These are phyloP conservation scores for Lasiurus borealis DNA, from an alignment of 2,113 vertebrate genomes.

Conservation along the genomic window DNA sequence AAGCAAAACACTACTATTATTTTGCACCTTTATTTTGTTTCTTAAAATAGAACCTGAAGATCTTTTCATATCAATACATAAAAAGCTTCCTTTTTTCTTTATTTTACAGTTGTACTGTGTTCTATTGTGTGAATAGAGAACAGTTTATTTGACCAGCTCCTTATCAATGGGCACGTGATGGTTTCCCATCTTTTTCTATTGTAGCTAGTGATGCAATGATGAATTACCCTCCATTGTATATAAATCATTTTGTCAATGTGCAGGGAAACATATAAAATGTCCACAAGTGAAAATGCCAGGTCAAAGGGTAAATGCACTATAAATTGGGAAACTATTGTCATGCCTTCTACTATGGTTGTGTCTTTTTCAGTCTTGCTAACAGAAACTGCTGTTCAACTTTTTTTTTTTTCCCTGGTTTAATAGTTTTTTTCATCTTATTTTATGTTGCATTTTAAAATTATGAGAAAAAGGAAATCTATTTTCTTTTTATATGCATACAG, in stretches of 20 bases:
- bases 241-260: constrained; percentile 30
- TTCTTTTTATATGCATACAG: neutral
- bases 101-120: neutral
- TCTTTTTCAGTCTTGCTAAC: neutral
- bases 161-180: neutral
- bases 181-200: neutral
- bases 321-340: constrained; percentile 24
- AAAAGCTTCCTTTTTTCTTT: neutral
- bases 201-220: neutral
- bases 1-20: constrained; percentile 21
- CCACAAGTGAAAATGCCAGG: constrained; percentile 21
- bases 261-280: constrained; percentile 8
- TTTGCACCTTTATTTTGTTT: constrained; percentile 17
- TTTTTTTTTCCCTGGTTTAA: constrained; percentile 34
- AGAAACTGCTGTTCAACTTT: neutral
- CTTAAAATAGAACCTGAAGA: constrained; percentile 51
- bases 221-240: neutral
- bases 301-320: neutral
- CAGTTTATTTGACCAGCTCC: neutral
- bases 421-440: constrained; percentile 21
- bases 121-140: neutral
- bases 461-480: neutral
- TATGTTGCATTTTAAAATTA: constrained; percentile 22
- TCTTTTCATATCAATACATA: constrained; percentile 5
- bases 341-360: neutral